phyloP scores from a whole-genome alignment of 2,888 invertebrate species.

The Caenorhabditis virilis region DNA sequence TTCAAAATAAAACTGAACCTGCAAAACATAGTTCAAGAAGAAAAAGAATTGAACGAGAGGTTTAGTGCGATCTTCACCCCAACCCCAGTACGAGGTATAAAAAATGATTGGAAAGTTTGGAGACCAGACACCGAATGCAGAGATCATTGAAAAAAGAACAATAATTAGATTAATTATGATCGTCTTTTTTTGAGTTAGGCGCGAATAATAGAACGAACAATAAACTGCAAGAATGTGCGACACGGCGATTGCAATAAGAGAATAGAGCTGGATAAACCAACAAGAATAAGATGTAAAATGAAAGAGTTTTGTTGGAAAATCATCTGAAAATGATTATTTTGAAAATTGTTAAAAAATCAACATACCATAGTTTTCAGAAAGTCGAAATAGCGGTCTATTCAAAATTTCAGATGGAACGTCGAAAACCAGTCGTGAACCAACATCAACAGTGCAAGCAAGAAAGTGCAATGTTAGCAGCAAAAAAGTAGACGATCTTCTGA shows the following conservation, averaged over 20 bases:
- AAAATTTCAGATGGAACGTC: slow-evolving; percentile 35
- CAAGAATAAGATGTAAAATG: slow-evolving; percentile 34
- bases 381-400: slow-evolving; percentile 24
- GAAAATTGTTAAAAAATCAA: neutral
- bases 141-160: slow-evolving; percentile 19
- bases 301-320: slow-evolving; percentile 30
- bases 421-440: slow-evolving; percentile 31
- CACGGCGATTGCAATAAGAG: slow-evolving; percentile 27
- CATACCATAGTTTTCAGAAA: slow-evolving; percentile 26
- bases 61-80: slow-evolving; percentile 26
- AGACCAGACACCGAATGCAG: slow-evolving; percentile 30
- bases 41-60: slow-evolving; percentile 27
- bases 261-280: slow-evolving; percentile 36
- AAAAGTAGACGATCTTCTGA: slow-evolving; percentile 32
- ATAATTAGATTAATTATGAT: slow-evolving; percentile 5
- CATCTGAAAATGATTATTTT: slow-evolving; percentile 10
- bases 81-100: slow-evolving; percentile 29
- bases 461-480: slow-evolving; percentile 19
- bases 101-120: slow-evolving; percentile 21
- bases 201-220: slow-evolving; percentile 18
- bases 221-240: slow-evolving; percentile 35
- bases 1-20: slow-evolving; percentile 9
- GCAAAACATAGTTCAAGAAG: slow-evolving; percentile 32
- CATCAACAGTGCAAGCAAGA: slow-evolving; percentile 25
- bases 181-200: slow-evolving; percentile 20